phyloP scores from a whole-genome alignment of 1,140 invertebrate genomes.

The Acyrthosiphon pisum region DNA sequence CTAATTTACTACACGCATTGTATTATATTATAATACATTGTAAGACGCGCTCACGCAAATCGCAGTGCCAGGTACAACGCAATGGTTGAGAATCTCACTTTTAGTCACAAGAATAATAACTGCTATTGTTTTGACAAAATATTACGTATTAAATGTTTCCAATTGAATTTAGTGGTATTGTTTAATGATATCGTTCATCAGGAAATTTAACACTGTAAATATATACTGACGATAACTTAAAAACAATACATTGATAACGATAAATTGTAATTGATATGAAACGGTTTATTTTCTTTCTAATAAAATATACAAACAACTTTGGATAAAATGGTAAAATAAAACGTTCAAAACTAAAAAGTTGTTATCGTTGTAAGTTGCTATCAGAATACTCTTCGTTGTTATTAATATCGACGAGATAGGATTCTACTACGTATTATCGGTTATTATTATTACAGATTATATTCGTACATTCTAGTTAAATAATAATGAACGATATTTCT shows the following conservation, averaged over 20 bases:
- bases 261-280: background rate
- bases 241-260: background rate
- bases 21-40: background rate
- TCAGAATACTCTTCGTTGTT: no score
- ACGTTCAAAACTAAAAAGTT: background rate
- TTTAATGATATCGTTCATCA: background rate
- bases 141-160: background rate
- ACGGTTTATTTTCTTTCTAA: background rate
- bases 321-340: background rate
- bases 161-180: background rate
- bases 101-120: background rate
- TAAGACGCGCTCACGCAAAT: background rate
- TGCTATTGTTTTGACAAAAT: background rate
- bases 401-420: no score
- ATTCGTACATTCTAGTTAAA: no score
- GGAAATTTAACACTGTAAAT: background rate
- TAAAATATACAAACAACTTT: background rate
- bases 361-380: no score
- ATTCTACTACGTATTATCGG: no score
- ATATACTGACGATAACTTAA: background rate
- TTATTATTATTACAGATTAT: no score
- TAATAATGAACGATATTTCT: no score
- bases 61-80: conserved; percentile 31
- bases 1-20: conserved; percentile 37
- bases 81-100: background rate